Evolutionary conservation across 2,888 invertebrate genomes (phyloP).

Genomic region (Drosophila pseudotakahashii): DNA sequence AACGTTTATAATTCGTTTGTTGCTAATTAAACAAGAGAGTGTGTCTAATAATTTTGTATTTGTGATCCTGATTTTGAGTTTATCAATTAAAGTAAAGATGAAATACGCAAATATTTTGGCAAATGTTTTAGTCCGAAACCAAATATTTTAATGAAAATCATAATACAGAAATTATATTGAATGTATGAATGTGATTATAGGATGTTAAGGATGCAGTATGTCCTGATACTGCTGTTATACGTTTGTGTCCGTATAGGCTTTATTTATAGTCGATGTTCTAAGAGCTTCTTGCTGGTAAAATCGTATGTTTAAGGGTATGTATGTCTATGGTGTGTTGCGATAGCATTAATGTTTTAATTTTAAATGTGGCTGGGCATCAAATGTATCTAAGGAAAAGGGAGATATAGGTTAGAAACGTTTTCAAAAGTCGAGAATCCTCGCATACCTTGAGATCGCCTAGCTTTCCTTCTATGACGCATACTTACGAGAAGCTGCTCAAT

Average conservation of each 20-base stretch:
- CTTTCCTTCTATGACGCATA: not conserved
- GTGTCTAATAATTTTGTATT: not conserved
- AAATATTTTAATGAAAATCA: not conserved
- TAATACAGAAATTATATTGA: not conserved
- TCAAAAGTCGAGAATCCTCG: not conserved
- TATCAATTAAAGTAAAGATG: not conserved
- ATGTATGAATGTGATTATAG: not conserved
- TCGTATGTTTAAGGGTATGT: not conserved
- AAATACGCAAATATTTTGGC: not conserved
- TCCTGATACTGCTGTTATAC: not conserved
- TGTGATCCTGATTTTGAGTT: not conserved
- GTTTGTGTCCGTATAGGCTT: too few species aligned
- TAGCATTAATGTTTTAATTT: not conserved
- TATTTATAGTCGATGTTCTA: not conserved
- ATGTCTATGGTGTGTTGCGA: not conserved
- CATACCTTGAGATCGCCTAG: not conserved
- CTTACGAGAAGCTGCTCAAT: not conserved
- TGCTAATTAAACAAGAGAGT: conserved; percentile 1
- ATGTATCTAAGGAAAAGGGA: not conserved
- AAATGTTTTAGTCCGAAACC: not conserved
- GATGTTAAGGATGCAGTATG: not conserved
- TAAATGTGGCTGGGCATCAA: not conserved
- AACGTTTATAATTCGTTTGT: conserved; percentile 1
- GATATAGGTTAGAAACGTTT: not conserved
- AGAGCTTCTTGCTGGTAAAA: not conserved